Conservation (phyloP, 2,888 invertebrate genomes). For the Ormyrus labotus region DNA sequence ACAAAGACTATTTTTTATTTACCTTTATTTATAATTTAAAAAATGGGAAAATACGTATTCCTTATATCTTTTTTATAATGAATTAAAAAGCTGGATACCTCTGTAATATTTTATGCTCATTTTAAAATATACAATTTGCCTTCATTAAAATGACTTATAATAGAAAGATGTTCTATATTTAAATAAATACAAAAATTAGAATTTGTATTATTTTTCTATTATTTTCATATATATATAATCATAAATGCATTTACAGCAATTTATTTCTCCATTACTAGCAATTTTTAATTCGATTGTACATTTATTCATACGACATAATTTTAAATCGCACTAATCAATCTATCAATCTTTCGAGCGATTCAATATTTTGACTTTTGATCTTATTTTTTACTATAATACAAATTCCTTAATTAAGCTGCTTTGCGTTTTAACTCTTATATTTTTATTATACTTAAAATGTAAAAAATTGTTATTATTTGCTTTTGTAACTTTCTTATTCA, state of each 20-base stretch:
- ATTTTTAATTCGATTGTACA: conserved; percentile 23
- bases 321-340: conserved; percentile 11
- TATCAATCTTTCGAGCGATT: conserved; percentile 16
- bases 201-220: conserved; percentile 41
- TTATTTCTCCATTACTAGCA: conserved; percentile 4
- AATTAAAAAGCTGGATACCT: conserved; percentile 19
- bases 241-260: conserved; percentile 46
- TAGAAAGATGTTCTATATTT: conserved; percentile 26
- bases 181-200: conserved; percentile 49
- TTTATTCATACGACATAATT: conserved; percentile 29
- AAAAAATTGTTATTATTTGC: conserved; percentile 28
- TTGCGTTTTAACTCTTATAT: conserved; percentile 1
- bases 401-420: conserved; percentile 33
- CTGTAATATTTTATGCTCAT: conserved; percentile 15
- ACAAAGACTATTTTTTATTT: conserved; percentile 30
- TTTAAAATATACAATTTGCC: conserved; percentile 44
- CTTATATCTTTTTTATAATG: conserved; percentile 14
- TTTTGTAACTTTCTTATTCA: conserved; percentile 35
- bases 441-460: conserved; percentile 37
- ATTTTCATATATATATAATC: conserved; percentile 15
- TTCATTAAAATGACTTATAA: conserved; percentile 27
- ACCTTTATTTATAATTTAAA: conserved; percentile 39
- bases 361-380: background rate
- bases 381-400: conserved; percentile 45
- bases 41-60: conserved; percentile 9